phyloP scores from a whole-genome alignment of 2,888 invertebrate genomes.

The Tetragonisca angustula region DNA sequence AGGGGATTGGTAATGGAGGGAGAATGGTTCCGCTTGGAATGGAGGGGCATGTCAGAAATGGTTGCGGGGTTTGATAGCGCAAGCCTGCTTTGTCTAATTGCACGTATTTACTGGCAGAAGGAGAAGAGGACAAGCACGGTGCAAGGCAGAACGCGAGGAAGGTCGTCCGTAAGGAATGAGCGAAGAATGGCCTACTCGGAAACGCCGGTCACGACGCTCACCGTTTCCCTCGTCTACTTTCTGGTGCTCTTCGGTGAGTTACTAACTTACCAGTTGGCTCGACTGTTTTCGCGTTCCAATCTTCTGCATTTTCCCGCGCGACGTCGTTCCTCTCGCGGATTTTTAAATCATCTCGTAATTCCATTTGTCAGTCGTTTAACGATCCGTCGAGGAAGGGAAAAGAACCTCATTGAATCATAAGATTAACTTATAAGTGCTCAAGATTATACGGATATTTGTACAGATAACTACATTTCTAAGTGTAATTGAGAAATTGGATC shows the following conservation, averaged over 20 bases:
- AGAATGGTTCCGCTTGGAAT: constrained; percentile 1
- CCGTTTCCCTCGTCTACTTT: constrained; percentile 77
- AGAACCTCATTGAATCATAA: too few species aligned
- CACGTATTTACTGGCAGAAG: constrained; percentile 79
- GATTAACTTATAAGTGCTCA: background rate
- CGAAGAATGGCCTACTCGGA: constrained; percentile 72
- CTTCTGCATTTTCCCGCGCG: constrained; percentile 6
- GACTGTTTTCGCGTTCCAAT: constrained; percentile 39
- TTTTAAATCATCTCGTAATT: constrained; percentile 25
- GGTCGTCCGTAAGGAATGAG: constrained; percentile 65
- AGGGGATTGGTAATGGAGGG: constrained; percentile 19
- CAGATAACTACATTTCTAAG: background rate
- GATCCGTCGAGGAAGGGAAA: background rate
- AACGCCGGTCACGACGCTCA: constrained; percentile 70
- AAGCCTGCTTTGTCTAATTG: constrained; percentile 76
- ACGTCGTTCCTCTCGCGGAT: constrained; percentile 13
- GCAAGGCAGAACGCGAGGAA: constrained; percentile 59
- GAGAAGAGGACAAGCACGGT: constrained; percentile 68
- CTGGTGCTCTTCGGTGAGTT: constrained; percentile 80
- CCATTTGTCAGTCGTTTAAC: background rate
- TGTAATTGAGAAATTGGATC: background rate
- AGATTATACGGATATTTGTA: background rate
- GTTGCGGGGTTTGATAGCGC: constrained; percentile 71
- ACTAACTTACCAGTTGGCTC: constrained; percentile 52
- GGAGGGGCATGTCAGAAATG: constrained; percentile 29